Evolutionary conservation across 2,888 invertebrate species (phyloP).

Genomic region (Leptopterna dolabrata): DNA sequence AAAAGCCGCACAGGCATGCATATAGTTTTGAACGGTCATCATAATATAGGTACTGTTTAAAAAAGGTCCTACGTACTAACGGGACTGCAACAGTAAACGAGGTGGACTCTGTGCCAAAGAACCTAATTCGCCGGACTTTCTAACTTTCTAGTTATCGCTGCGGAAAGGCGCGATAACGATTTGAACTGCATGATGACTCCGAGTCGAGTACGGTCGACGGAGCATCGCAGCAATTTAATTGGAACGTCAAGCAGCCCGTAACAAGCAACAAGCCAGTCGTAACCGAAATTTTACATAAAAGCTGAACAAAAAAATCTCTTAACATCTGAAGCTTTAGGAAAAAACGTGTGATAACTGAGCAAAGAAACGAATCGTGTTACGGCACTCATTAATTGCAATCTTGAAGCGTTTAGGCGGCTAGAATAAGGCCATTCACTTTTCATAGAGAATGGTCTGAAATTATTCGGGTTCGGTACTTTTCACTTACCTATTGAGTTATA

Average conservation of each 20-base stretch:
- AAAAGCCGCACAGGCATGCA: too few relatives aligned
- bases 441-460: too few relatives aligned
- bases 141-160: slow-evolving; percentile 33
- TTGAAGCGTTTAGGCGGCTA: neutral
- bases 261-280: neutral
- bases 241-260: neutral
- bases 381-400: neutral
- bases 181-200: neutral
- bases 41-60: too few relatives aligned
- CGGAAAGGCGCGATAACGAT: slow-evolving; percentile 12
- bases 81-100: neutral
- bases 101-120: neutral
- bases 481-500: too few relatives aligned
- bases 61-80: neutral
- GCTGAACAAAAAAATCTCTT: too few relatives aligned
- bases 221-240: neutral
- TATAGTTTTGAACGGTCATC: too few relatives aligned
- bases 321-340: too few relatives aligned
- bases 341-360: too few relatives aligned
- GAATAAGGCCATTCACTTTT: neutral
- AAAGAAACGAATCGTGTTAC: neutral
- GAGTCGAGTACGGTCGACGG: neutral
- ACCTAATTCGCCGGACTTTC: slow-evolving; percentile 16
- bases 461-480: too few relatives aligned
- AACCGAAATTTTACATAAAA: neutral